Evolutionary conservation across 1,140 invertebrate genomes (phyloP).

Genomic region (Cotesia chilonis): DNA sequence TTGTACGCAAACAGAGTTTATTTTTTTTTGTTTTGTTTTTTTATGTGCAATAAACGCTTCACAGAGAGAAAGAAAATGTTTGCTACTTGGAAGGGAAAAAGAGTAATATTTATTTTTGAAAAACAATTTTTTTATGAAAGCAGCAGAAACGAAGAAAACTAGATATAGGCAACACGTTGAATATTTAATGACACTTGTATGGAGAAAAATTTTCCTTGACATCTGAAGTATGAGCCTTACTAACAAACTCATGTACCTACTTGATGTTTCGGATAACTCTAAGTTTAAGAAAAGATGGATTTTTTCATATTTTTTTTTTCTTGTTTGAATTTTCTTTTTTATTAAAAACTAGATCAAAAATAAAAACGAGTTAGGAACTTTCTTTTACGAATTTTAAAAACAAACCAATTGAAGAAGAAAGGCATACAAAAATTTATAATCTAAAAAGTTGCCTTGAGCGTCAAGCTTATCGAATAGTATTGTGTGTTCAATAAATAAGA

Average conservation of each 20-base stretch:
- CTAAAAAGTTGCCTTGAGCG: too few species aligned
- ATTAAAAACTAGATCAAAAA: background rate
- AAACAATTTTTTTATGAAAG: background rate
- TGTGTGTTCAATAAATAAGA: background rate
- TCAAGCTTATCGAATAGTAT: too few species aligned
- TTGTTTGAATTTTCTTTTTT: background rate
- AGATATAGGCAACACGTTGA: slow-evolving; percentile 15
- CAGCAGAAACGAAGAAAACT: slow-evolving; percentile 1
- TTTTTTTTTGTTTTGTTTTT: too few species aligned
- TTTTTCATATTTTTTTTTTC: background rate
- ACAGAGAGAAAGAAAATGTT: too few species aligned
- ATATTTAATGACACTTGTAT: slow-evolving; percentile 23
- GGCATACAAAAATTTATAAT: too few species aligned
- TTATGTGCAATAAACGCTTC: too few species aligned
- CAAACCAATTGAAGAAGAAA: background rate
- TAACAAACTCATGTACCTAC: slow-evolving; percentile 2
- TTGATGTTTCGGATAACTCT: background rate
- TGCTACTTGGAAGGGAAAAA: too few species aligned
- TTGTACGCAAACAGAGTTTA: too few species aligned
- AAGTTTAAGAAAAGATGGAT: background rate
- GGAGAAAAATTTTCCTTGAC: slow-evolving; percentile 6
- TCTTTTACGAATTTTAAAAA: background rate
- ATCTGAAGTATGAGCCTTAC: background rate
- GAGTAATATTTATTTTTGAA: too few species aligned
- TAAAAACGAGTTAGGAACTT: background rate